A percentile compares a stretch with the other conserved stretches of the same genome.
These are phyloP conservation scores for Anguilla japonica DNA, from an alignment of 2,113 vertebrate species.

Conservation along the genomic window DNA sequence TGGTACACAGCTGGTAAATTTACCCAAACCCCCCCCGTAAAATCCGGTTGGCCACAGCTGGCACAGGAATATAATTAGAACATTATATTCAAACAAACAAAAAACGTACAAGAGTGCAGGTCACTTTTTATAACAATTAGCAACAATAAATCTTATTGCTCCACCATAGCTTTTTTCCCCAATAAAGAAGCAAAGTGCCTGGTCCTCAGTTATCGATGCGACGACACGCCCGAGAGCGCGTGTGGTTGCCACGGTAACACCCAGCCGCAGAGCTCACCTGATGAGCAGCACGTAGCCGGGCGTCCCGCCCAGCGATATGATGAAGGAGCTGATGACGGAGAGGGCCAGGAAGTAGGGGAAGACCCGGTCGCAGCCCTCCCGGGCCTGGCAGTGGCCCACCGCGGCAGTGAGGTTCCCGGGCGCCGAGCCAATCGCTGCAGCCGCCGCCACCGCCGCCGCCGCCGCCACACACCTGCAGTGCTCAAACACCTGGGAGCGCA, in stretches of 20 bases:
- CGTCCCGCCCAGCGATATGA: slow-evolving; percentile 84
- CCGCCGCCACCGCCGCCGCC: slow-evolving; percentile 56
- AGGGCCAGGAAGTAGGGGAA: slow-evolving; percentile 86
- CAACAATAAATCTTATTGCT: no score
- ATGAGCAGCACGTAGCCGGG: slow-evolving; percentile 88
- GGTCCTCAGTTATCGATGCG: no score
- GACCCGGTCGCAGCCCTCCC: slow-evolving; percentile 79
- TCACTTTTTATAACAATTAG: not conserved
- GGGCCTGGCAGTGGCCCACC: slow-evolving; percentile 77
- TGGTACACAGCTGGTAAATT: no score
- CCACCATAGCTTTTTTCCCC: no score
- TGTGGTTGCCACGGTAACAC: not conserved
- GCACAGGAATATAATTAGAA: not conserved
- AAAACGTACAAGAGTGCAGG: not conserved
- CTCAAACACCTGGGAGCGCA: slow-evolving; percentile 77
- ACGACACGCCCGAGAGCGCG: not conserved
- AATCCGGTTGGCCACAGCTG: no score
- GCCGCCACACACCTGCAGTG: slow-evolving; percentile 82
- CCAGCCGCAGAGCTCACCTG: slow-evolving; percentile 66
- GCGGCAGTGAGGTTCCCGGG: slow-evolving; percentile 74
- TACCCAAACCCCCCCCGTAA: no score
- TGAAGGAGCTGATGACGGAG: slow-evolving; percentile 87
- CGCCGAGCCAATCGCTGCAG: slow-evolving; percentile 53
- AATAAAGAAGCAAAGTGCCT: no score
- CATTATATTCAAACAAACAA: not conserved